Evolutionary conservation across 2,797 vertebrate genomes (phyloP).

Genomic region (Cossypha dichroa): DNA sequence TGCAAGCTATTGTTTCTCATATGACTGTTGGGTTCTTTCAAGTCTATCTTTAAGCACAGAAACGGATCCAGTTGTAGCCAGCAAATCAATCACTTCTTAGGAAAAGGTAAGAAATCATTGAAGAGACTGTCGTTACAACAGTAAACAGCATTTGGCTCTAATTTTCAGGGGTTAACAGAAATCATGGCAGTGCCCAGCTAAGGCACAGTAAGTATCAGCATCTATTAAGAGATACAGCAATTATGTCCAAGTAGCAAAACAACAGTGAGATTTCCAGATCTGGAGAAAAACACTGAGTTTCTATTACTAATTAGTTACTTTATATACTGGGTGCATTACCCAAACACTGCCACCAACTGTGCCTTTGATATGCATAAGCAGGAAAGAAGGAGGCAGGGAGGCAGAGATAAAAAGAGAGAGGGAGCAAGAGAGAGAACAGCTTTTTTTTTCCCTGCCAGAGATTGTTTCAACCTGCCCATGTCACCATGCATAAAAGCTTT

Average conservation of each 20-base stretch:
- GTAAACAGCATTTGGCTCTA: constrained; percentile 25
- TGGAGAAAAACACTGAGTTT: constrained; percentile 57
- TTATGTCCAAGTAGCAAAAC: constrained; percentile 48
- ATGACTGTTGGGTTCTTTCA: background rate
- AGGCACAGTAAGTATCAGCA: constrained; percentile 66
- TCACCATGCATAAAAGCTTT: constrained; percentile 52
- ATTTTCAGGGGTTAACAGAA: background rate
- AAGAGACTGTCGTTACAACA: background rate
- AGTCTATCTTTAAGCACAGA: background rate
- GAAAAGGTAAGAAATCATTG: background rate
- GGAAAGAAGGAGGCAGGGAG: constrained; percentile 31
- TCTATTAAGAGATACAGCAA: constrained; percentile 69
- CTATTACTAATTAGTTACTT: constrained; percentile 92
- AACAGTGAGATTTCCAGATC: constrained; percentile 71
- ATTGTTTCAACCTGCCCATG: constrained; percentile 68
- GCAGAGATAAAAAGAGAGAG: background rate
- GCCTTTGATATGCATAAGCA: constrained; percentile 90
- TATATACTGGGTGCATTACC: constrained; percentile 85
- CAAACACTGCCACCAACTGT: constrained; percentile 91
- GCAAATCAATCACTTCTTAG: background rate
- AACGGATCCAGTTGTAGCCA: background rate
- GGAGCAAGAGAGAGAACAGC: background rate
- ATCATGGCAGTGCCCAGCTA: constrained; percentile 38
- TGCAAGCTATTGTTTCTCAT: background rate
- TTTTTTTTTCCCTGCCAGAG: constrained; percentile 73